These are phyloP conservation scores for Spinus olivaceus DNA, from an alignment of 2,797 vertebrate species.

Conservation along the genomic window DNA sequence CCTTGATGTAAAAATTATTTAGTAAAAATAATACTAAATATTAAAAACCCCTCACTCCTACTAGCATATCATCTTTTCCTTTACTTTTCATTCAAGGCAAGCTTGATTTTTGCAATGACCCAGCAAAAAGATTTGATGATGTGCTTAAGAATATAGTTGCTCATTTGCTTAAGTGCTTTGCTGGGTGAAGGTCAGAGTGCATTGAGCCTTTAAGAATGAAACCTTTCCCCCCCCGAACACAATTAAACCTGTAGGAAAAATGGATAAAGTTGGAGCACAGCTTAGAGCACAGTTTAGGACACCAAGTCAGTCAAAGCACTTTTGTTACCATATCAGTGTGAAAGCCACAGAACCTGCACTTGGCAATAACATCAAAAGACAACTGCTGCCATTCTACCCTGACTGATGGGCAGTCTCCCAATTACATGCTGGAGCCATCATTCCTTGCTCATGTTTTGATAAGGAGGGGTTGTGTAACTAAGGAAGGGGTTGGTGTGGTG, in stretches of 20 bases:
- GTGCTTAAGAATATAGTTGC: background rate
- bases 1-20: too few relatives aligned
- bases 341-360: background rate
- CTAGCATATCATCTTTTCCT: background rate
- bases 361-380: background rate
- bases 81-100: background rate
- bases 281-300: background rate
- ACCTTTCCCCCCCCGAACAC: background rate
- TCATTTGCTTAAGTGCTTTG: slow-evolving; percentile 39
- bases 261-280: background rate
- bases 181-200: background rate
- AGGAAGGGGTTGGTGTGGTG: background rate
- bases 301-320: background rate
- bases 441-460: background rate
- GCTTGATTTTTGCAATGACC: background rate
- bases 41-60: background rate
- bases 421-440: background rate
- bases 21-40: background rate
- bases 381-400: background rate
- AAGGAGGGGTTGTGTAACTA: background rate
- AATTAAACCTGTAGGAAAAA: background rate
- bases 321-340: background rate
- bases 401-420: background rate
- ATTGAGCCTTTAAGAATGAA: background rate
- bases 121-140: background rate